A percentile compares a stretch with the other conserved stretches of the same genome.
These are phyloP conservation scores for Nannoperca obscura DNA, from an alignment of 2,797 vertebrate genomes.

Conservation along the genomic window DNA sequence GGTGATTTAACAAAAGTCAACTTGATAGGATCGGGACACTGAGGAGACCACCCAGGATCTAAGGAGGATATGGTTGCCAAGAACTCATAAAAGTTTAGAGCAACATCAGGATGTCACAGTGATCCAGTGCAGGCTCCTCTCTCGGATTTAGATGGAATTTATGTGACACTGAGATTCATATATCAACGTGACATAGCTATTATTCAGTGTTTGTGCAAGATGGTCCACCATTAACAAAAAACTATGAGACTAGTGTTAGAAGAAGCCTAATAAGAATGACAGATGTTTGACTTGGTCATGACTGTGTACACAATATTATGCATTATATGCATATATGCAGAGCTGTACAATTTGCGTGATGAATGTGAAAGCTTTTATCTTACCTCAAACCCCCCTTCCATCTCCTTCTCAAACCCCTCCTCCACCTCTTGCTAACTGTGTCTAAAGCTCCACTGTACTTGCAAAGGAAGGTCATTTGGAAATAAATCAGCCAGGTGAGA, in stretches of 20 bases:
- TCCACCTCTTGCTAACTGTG: constrained; percentile 15
- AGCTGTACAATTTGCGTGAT: constrained; percentile 11
- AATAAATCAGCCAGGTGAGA: constrained; percentile 62
- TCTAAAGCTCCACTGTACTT: constrained; percentile 20
- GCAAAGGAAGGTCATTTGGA: constrained; percentile 44
- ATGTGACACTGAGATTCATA: constrained; percentile 22
- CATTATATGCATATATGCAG: constrained; percentile 5
- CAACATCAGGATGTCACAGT: constrained; percentile 63
- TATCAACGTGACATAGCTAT: constrained; percentile 17
- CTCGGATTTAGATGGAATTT: constrained; percentile 17
- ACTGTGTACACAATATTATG: constrained; percentile 6
- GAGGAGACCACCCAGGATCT: constrained; percentile 71
- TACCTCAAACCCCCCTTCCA: constrained; percentile 21
- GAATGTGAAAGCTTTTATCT: constrained; percentile 39
- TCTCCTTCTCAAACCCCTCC: constrained; percentile 22
- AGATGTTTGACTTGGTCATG: constrained; percentile 12
- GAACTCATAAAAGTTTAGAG: constrained; percentile 64
- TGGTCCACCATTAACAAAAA: constrained; percentile 18
- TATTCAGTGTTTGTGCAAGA: constrained; percentile 40
- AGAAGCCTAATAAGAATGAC: not conserved
- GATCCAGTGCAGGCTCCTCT: constrained; percentile 61
- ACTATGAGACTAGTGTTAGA: constrained; percentile 1
- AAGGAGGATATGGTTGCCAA: constrained; percentile 41
- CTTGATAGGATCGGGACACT: constrained; percentile 39
- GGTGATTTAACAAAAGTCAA: constrained; percentile 44